phyloP scores from a whole-genome alignment of 2,113 vertebrate species.

The Poeciliopsis retropinna region DNA sequence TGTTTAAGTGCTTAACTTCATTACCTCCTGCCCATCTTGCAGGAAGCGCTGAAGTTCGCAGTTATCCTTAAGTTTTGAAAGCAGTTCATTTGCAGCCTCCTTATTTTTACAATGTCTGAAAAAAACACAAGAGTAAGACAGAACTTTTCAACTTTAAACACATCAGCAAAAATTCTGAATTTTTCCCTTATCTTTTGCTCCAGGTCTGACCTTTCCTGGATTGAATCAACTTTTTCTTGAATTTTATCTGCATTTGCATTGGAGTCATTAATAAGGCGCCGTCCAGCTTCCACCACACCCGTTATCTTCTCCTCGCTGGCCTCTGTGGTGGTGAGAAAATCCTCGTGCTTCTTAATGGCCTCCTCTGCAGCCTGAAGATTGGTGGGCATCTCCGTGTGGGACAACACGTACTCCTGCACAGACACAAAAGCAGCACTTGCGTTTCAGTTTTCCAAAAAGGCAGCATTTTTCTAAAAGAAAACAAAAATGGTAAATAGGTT shows the following conservation, averaged over 20 bases:
- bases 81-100: constrained; percentile 84
- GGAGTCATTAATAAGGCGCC: constrained; percentile 84
- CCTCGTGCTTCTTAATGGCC: constrained; percentile 92
- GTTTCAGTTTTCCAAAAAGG: background rate
- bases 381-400: constrained; percentile 92
- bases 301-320: constrained; percentile 90
- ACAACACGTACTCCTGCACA: constrained; percentile 88
- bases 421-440: constrained; percentile 8
- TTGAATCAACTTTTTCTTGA: constrained; percentile 90
- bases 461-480: background rate
- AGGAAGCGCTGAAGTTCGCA: constrained; percentile 93
- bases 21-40: constrained; percentile 93
- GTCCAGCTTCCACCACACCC: constrained; percentile 86
- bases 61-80: constrained; percentile 90
- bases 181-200: background rate
- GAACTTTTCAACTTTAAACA: constrained; percentile 9
- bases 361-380: constrained; percentile 89
- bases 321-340: constrained; percentile 93
- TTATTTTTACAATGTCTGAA: constrained; percentile 88
- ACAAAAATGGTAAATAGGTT: too few species aligned
- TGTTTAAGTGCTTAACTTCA: background rate
- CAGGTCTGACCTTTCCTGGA: constrained; percentile 86
- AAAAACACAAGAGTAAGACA: background rate
- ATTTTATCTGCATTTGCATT: constrained; percentile 89
- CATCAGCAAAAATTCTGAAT: background rate